phyloP scores from a whole-genome alignment of 2,888 invertebrate genomes.

The Meiosimyza platycephala region DNA sequence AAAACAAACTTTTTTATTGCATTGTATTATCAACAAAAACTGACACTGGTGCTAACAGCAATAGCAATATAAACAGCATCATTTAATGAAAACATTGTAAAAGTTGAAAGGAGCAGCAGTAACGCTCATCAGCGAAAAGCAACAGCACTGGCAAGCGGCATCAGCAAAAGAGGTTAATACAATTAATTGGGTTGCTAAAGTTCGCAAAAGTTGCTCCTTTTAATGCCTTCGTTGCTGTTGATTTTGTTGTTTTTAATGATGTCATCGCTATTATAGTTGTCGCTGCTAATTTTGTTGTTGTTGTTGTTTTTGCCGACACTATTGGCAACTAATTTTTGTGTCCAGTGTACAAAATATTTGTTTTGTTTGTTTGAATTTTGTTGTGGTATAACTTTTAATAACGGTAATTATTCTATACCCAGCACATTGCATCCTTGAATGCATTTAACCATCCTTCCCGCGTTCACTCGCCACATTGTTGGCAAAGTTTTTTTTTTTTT shows the following conservation, averaged over 20 bases:
- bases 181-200: constrained; percentile 13
- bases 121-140: too few relatives aligned
- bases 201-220: constrained; percentile 15
- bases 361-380: constrained; percentile 9
- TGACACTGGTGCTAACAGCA: not conserved
- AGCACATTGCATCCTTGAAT: not conserved
- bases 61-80: constrained; percentile 4
- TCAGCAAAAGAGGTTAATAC: constrained; percentile 15
- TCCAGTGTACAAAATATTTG: not conserved
- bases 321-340: constrained; percentile 19
- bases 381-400: constrained; percentile 31
- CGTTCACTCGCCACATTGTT: not conserved
- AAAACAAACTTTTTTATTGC: too few relatives aligned
- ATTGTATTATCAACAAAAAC: too few relatives aligned
- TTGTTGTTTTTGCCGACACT: constrained; percentile 10
- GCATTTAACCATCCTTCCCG: not conserved
- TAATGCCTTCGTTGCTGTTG: not conserved
- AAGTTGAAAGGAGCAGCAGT: not conserved
- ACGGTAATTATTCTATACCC: constrained; percentile 21
- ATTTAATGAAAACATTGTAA: constrained; percentile 5
- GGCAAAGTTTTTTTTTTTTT: not conserved
- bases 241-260: constrained; percentile 15
- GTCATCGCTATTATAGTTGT: not conserved
- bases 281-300: not conserved
- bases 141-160: not conserved